Conservation (phyloP, 2,113 vertebrate species). For the Saccopteryx leptura region DNA sequence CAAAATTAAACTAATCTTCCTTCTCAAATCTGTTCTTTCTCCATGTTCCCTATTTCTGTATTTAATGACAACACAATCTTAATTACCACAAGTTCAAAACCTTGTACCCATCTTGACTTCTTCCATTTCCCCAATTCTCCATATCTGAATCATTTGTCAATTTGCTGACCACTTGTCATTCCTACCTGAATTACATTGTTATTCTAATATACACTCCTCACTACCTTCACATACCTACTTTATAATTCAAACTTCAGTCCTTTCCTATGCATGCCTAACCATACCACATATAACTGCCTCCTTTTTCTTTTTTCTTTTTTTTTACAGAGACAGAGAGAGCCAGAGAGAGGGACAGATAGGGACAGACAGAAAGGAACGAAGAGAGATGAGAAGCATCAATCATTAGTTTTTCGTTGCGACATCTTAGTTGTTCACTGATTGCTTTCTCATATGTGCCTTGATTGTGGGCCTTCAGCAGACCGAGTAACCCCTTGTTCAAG, state of each 20-base stretch:
- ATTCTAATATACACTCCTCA: neutral
- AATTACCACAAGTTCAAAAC: conserved; percentile 17
- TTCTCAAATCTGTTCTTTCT: conserved; percentile 30
- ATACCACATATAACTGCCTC: neutral
- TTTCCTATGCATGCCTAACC: neutral
- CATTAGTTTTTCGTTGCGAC: too few species aligned
- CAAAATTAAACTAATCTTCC: conserved; percentile 14
- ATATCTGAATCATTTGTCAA: neutral
- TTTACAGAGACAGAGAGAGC: too few species aligned
- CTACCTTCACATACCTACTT: neutral
- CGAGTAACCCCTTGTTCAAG: too few species aligned
- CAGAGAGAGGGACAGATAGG: too few species aligned
- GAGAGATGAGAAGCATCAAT: too few species aligned
- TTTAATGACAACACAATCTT: neutral
- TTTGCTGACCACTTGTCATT: neutral
- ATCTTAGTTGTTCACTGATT: too few species aligned
- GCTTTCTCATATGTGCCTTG: too few species aligned
- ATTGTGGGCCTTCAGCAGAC: too few species aligned
- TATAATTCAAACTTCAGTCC: neutral
- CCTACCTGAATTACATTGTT: conserved; percentile 24
- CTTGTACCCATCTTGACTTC: neutral
- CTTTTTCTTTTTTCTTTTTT: too few species aligned
- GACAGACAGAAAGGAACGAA: too few species aligned
- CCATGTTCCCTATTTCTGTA: neutral
- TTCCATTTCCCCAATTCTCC: conserved; percentile 14